Evolutionary conservation across 2,797 vertebrate genomes (phyloP).

Genomic region (Clarias laeviceps): DNA sequence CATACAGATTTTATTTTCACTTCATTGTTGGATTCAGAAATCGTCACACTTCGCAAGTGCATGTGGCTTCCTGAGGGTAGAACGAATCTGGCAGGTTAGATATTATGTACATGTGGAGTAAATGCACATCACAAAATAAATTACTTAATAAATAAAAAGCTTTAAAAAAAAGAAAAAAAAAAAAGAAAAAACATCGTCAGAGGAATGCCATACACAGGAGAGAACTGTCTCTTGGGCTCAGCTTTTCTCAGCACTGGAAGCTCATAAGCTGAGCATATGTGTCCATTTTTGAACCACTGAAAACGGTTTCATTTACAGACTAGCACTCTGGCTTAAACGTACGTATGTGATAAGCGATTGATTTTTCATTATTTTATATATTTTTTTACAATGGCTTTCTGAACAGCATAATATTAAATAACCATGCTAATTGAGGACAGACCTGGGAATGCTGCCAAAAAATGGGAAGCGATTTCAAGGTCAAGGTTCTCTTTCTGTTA

Average conservation of each 20-base stretch:
- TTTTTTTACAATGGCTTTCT: conserved; percentile 40
- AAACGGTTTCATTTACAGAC: conserved; percentile 39
- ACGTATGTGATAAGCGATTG: conserved; percentile 39
- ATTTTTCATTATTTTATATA: conserved; percentile 35
- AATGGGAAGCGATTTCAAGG: conserved; percentile 27
- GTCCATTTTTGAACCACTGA: conserved; percentile 25
- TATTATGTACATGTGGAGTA: conserved; percentile 67
- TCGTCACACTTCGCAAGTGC: conserved; percentile 70
- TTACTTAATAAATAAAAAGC: conserved; percentile 60
- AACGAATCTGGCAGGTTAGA: conserved; percentile 71
- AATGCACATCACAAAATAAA: conserved; percentile 64
- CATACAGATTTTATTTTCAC: conserved; percentile 81
- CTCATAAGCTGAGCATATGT: conserved; percentile 11
- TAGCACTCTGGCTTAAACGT: conserved; percentile 34
- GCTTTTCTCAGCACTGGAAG: conserved; percentile 7
- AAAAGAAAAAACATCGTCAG: conserved; percentile 48
- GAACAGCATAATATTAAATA: conserved; percentile 44
- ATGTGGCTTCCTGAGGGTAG: conserved; percentile 80
- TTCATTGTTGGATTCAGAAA: conserved; percentile 74
- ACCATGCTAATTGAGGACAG: conserved; percentile 40
- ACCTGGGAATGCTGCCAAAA: conserved; percentile 40
- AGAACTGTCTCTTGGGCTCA: conserved; percentile 23
- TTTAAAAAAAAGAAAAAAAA: conserved; percentile 50
- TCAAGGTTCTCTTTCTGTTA: conserved; percentile 17
- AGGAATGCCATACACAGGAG: conserved; percentile 21